Base-by-base conservation (phyloP, 2,797 vertebrate species). In the Neopelma chrysocephalum region DNA sequence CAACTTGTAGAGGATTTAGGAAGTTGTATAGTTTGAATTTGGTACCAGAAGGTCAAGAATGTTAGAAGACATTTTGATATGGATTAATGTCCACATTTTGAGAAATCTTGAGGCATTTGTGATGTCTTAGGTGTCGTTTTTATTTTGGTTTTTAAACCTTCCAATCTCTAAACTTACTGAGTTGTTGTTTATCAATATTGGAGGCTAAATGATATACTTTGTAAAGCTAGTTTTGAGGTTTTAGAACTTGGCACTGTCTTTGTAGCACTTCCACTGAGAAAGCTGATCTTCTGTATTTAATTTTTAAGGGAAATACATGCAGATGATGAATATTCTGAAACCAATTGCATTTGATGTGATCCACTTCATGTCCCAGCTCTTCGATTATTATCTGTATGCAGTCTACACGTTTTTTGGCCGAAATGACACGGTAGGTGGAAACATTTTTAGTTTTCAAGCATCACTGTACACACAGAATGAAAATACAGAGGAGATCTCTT, bases 311-410 rank as follows among this genome's bases (percentile, higher is more conserved):
- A 99, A 99, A 95, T 99, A 99, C 93, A 99, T 99, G 99, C 99
- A 99, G 98, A 99, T 99, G 99, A 99, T 99, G 99, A 99, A 98
- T 96, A 99, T 99, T 85, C 97, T 99, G 96, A 99, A 99, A 94
- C 99, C 99, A 27, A 99, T 99, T 76, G 99, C 99, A 86, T 99
- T 99, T 82, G 99, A 99, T 85, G 99, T 99, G 96, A 99, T 99
- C 96, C 99, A 99, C 98, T 99, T 99, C 92, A 99, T 99, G 97
- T 99, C 99, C 1, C 99, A 99, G 97, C 98, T 99, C 51, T 99
- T 99, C 70, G 99, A 99, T 98, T 99, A 99, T 97, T 99, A 99
- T 97, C 98, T 99, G 93, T 99, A 99, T 40, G 99, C 99, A 5
- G 98, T 99, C 60, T 99, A 99, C 98, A 99, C 99, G 3, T 99